These are phyloP conservation scores for Proisotoma minuta DNA, from an alignment of 2,888 invertebrate species.

Conservation along the genomic window DNA sequence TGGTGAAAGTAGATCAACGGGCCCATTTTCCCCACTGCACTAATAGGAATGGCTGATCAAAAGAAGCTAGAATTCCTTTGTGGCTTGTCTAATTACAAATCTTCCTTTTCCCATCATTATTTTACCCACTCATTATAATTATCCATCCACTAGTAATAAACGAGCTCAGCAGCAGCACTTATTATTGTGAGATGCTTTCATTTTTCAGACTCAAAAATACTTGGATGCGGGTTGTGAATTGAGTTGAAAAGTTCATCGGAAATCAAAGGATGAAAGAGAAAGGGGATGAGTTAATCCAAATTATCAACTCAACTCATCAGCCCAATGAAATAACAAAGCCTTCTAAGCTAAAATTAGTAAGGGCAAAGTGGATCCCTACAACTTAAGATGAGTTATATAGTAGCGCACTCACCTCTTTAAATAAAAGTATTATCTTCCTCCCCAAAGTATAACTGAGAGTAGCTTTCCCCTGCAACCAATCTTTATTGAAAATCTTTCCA, in stretches of 20 bases:
- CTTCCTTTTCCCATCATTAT: conserved; percentile 18
- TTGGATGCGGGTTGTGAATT: too few species aligned
- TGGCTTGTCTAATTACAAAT: conserved; percentile 20
- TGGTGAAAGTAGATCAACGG: neutral
- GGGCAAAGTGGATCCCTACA: too few species aligned
- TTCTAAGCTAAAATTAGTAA: too few species aligned
- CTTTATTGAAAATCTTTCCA: conserved; percentile 29
- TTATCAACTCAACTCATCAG: too few species aligned
- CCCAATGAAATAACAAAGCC: too few species aligned
- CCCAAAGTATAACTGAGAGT: conserved; percentile 14
- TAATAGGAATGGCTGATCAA: conserved; percentile 12
- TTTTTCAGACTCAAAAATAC: too few species aligned
- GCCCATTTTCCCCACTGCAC: conserved; percentile 1
- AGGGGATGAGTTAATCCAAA: too few species aligned
- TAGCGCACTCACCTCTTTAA: conserved; percentile 17
- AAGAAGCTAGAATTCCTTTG: conserved; percentile 14
- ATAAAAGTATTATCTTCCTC: conserved; percentile 11
- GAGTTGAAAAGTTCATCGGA: too few species aligned
- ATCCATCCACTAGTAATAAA: neutral
- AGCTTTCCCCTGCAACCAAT: conserved; percentile 16
- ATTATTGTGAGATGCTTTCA: too few species aligned
- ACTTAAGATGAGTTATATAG: too few species aligned
- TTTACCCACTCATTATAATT: conserved; percentile 11
- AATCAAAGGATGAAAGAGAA: too few species aligned
- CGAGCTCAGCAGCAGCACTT: too few species aligned